Conservation (phyloP, 1,140 invertebrate species). For the Eumeta japonica region DNA sequence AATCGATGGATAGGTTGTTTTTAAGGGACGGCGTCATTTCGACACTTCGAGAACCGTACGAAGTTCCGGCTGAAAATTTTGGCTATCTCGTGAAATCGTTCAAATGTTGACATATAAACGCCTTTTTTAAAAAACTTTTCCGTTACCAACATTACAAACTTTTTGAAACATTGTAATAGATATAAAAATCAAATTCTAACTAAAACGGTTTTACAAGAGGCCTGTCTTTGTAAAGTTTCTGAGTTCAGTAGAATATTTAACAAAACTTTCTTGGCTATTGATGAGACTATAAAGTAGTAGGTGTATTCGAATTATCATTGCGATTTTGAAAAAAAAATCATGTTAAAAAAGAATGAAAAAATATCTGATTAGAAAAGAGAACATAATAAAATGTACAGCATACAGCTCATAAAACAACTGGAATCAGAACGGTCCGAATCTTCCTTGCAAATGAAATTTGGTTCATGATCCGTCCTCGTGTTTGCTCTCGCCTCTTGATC, state of each 20-base stretch:
- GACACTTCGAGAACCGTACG: constrained; percentile 60
- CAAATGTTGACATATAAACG: not conserved
- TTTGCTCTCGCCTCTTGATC: constrained; percentile 60
- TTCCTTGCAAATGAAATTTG: constrained; percentile 63
- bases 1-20: constrained; percentile 64
- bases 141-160: too few relatives aligned
- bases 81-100: too few relatives aligned
- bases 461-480: constrained; percentile 49
- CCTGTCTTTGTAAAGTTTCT: too few relatives aligned
- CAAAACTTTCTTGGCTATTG: too few relatives aligned
- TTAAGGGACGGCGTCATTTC: constrained; percentile 48
- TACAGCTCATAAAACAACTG: constrained; percentile 65
- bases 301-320: too few relatives aligned
- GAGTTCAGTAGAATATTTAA: too few relatives aligned
- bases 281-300: too few relatives aligned
- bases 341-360: constrained; percentile 4
- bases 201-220: too few relatives aligned
- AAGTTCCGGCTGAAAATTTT: constrained; percentile 71
- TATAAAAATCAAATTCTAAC: too few relatives aligned
- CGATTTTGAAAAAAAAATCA: constrained; percentile 3
- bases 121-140: not conserved
- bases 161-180: too few relatives aligned
- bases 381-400: too few relatives aligned
- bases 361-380: not conserved
- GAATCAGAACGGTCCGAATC: constrained; percentile 68